phyloP scores from a whole-genome alignment of 2,888 invertebrate genomes.

The Criorhina ranunculi region DNA sequence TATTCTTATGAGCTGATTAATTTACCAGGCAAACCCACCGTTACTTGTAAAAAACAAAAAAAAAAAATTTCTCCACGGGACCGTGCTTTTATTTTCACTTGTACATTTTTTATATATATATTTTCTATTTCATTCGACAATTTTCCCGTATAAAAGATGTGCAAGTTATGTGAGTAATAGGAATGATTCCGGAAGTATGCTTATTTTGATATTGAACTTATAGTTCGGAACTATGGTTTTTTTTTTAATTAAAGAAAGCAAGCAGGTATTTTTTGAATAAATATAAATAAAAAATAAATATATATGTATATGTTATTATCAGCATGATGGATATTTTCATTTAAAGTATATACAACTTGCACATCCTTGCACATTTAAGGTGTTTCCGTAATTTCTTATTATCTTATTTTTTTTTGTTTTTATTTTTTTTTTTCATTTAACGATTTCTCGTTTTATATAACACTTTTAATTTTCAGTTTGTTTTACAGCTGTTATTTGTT shows the following conservation, averaged over 20 bases:
- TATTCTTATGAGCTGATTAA: too few relatives aligned
- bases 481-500: conserved; percentile 35
- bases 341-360: conserved; percentile 49
- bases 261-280: conserved; percentile 25
- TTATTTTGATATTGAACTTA: conserved; percentile 33
- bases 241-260: conserved; percentile 23
- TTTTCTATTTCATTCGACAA: conserved; percentile 64
- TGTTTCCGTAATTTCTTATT: conserved; percentile 30
- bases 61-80: conserved; percentile 50
- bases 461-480: conserved; percentile 25
- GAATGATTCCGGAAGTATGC: conserved; percentile 52
- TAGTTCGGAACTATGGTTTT: conserved; percentile 19
- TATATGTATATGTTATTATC: conserved; percentile 16
- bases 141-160: conserved; percentile 65
- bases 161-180: conserved; percentile 54
- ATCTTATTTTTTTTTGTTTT: conserved; percentile 8
- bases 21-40: too few relatives aligned
- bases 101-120: conserved; percentile 35
- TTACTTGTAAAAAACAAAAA: neutral
- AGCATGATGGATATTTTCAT: conserved; percentile 17
- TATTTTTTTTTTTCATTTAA: conserved; percentile 10
- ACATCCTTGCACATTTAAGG: conserved; percentile 66
- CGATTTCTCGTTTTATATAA: conserved; percentile 26
- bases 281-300: conserved; percentile 62
- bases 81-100: conserved; percentile 70